Conservation (phyloP, 37 sponge, comb jelly and placozoan species). For the Crambe crambe region DNA sequence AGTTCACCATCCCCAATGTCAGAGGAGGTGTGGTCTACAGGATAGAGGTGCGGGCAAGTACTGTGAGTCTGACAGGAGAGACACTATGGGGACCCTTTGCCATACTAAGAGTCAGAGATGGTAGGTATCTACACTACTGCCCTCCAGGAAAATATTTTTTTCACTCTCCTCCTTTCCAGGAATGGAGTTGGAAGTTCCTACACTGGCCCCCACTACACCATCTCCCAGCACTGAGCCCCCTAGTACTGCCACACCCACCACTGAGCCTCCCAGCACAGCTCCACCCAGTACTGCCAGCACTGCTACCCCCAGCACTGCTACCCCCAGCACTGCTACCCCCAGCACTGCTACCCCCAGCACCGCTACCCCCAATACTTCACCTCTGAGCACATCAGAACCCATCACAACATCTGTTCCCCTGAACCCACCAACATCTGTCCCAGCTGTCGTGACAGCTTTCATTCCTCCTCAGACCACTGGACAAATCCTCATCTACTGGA, state of each 20-base stretch:
- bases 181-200: slow-evolving; percentile 21
- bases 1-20: slow-evolving; percentile 21
- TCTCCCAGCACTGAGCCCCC: slow-evolving; percentile 15
- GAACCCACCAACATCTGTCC: slow-evolving; percentile 18
- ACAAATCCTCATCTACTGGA: slow-evolving; percentile 37
- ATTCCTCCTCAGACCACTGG: background rate
- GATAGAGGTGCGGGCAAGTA: slow-evolving; percentile 46
- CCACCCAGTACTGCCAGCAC: background rate
- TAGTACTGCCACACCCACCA: background rate
- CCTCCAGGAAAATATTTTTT: too few species aligned
- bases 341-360: slow-evolving; percentile 6
- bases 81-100: slow-evolving; percentile 53
- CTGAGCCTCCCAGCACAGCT: background rate
- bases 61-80: slow-evolving; percentile 28
- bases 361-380: background rate
- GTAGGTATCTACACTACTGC: slow-evolving; percentile 36
- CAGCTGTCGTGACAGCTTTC: background rate
- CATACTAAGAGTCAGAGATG: slow-evolving; percentile 49
- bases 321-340: slow-evolving; percentile 3
- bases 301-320: slow-evolving; percentile 3
- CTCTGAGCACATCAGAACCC: background rate
- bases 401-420: background rate
- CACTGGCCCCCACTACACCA: background rate
- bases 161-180: too few species aligned
- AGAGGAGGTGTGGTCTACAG: slow-evolving; percentile 35